Conservation (phyloP, 2,888 invertebrate species). For the Melipona bicolor region DNA sequence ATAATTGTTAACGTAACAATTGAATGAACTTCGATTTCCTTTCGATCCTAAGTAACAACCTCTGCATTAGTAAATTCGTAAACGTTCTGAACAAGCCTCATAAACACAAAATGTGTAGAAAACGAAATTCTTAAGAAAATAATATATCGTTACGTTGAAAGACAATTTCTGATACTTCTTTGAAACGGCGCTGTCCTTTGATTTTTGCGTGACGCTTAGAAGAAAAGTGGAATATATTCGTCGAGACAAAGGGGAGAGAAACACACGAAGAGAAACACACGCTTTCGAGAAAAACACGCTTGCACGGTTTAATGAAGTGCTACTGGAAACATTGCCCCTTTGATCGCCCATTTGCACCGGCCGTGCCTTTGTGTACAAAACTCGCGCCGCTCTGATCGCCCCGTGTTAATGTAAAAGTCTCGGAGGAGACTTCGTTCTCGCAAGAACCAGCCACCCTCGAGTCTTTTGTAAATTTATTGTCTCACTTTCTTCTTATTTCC, state of each 20-base stretch:
- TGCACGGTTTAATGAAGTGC: conserved; percentile 57
- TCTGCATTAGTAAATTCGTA: too few species aligned
- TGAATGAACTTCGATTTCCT: too few species aligned
- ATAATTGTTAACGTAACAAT: too few species aligned
- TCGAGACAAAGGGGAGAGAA: conserved; percentile 28
- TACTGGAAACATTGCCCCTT: conserved; percentile 55
- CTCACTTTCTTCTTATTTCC: not conserved
- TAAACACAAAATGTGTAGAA: too few species aligned
- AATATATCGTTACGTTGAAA: not conserved
- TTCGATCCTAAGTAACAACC: too few species aligned
- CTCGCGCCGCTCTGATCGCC: conserved; percentile 25
- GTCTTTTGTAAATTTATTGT: conserved; percentile 12
- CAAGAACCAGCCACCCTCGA: not conserved
- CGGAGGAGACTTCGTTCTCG: conserved; percentile 2
- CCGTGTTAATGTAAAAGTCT: conserved; percentile 15
- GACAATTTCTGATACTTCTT: not conserved
- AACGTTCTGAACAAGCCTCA: too few species aligned
- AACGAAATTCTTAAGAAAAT: not conserved
- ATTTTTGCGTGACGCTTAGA: not conserved
- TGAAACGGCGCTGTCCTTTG: not conserved
- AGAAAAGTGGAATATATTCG: not conserved
- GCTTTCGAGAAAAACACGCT: conserved; percentile 32
- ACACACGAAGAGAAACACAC: not conserved
- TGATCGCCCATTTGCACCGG: conserved; percentile 54
- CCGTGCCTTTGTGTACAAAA: conserved; percentile 59